Percentiles rank a stretch among this genome's conserved stretches.
These are phyloP conservation scores for Ypsolopha scabrella DNA, from an alignment of 2,888 invertebrate genomes.

Conservation along the genomic window DNA sequence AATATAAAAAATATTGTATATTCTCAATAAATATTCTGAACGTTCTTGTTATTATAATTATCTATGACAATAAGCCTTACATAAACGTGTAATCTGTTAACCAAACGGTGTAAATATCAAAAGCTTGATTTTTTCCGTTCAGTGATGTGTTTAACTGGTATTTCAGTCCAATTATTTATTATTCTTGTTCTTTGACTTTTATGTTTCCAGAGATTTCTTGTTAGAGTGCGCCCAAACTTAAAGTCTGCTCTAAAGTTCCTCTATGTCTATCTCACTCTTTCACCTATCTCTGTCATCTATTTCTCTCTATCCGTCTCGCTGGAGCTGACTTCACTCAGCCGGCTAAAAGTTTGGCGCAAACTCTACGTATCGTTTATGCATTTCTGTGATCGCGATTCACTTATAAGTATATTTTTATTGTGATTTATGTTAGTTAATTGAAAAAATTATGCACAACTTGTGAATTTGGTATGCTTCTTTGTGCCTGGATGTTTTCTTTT, in stretches of 20 bases:
- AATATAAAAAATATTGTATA: background rate
- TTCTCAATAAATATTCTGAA: background rate
- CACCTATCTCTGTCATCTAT: no score
- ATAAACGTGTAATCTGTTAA: no score
- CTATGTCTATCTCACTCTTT: no score
- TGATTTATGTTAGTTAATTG: constrained; percentile 26
- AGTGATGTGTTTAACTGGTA: no score
- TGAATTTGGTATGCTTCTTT: background rate
- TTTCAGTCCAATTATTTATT: constrained; percentile 26
- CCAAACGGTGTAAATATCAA: no score
- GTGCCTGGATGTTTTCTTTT: constrained; percentile 3
- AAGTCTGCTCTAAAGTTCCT: no score
- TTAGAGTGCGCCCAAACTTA: no score
- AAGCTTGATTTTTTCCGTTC: no score
- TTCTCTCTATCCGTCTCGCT: no score
- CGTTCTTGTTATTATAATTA: constrained; percentile 14
- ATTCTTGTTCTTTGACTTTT: constrained; percentile 29
- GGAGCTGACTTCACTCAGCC: no score
- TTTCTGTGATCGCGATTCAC: constrained; percentile 60
- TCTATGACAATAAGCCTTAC: constrained; percentile 56
- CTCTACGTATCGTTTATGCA: constrained; percentile 40
- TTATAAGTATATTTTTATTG: constrained; percentile 29
- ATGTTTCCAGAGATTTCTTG: constrained; percentile 38
- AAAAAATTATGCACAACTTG: constrained; percentile 34
- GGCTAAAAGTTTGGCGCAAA: no score